Percentiles rank a stretch among this genome's conserved stretches.
Evolutionary conservation across 2,113 vertebrate species (phyloP).

Genomic region (Plecotus auritus): DNA sequence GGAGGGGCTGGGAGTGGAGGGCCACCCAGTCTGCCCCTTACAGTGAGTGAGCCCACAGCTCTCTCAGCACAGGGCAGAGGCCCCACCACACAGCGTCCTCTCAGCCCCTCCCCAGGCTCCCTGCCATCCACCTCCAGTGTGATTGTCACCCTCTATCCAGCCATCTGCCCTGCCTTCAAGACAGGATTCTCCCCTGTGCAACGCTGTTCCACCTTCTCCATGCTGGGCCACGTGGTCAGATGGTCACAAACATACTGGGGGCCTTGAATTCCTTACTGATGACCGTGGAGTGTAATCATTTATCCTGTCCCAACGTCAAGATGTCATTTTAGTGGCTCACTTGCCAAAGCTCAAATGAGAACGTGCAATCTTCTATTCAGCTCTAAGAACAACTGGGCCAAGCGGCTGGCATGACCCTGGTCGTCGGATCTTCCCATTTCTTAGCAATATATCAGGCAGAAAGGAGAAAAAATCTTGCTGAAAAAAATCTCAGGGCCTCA

Average conservation of each 20-base stretch:
- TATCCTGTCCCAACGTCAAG: background rate
- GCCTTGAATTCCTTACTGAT: background rate
- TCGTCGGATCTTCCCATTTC: background rate
- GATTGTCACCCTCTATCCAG: background rate
- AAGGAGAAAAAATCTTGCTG: background rate
- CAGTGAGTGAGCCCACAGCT: background rate
- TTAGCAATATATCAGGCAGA: background rate
- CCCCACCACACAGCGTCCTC: rapidly evolving
- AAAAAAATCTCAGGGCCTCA: background rate
- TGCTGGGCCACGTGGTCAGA: rapidly evolving
- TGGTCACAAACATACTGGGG: background rate
- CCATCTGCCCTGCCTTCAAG: background rate
- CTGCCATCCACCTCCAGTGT: too few species aligned
- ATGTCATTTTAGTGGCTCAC: background rate
- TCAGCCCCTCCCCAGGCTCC: background rate
- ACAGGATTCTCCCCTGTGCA: background rate
- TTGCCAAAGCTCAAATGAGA: background rate
- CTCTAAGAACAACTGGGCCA: background rate
- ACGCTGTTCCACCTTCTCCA: background rate
- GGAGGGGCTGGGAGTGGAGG: background rate
- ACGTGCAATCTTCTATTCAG: background rate
- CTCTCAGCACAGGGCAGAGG: background rate
- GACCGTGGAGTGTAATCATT: background rate
- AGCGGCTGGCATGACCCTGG: rapidly evolving
- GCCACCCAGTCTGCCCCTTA: background rate